phyloP scores from a whole-genome alignment of 2,113 vertebrate genomes.

The Ailurus styani region DNA sequence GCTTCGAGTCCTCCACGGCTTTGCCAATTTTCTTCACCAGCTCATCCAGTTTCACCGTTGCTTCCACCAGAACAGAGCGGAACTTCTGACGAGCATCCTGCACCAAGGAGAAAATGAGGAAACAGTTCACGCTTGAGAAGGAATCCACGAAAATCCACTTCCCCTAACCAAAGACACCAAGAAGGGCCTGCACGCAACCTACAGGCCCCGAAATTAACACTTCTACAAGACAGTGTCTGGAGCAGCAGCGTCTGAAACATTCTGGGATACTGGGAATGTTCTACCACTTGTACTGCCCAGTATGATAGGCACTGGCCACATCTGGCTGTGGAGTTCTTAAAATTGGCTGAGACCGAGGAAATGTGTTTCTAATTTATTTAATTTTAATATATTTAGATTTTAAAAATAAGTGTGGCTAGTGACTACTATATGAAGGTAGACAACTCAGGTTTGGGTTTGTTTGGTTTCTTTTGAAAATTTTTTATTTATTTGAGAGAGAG shows the following conservation, averaged over 20 bases:
- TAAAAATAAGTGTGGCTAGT: neutral
- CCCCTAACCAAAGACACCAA: neutral
- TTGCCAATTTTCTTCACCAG: slow-evolving; percentile 96
- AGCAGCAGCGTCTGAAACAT: fast-evolving
- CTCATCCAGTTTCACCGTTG: slow-evolving; percentile 94
- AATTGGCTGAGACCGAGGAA: neutral
- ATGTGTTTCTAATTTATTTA: neutral
- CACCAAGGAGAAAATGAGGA: neutral
- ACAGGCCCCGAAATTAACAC: no score
- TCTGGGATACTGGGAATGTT: fast-evolving
- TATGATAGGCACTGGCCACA: fast-evolving
- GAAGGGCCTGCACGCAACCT: no score
- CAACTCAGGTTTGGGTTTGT: neutral
- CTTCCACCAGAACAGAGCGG: slow-evolving; percentile 93
- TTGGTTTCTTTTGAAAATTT: neutral
- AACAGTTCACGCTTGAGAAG: neutral
- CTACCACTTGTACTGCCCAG: fast-evolving
- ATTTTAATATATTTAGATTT: neutral
- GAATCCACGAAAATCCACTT: neutral
- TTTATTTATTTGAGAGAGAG: neutral
- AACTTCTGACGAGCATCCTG: slow-evolving; percentile 96
- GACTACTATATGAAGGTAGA: neutral
- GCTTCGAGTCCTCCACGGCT: slow-evolving; percentile 96
- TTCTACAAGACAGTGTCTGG: fast-evolving
- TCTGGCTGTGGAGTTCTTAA: neutral